Evolutionary conservation across 2,888 invertebrate species (phyloP).

Genomic region (Osmoderma eremita): DNA sequence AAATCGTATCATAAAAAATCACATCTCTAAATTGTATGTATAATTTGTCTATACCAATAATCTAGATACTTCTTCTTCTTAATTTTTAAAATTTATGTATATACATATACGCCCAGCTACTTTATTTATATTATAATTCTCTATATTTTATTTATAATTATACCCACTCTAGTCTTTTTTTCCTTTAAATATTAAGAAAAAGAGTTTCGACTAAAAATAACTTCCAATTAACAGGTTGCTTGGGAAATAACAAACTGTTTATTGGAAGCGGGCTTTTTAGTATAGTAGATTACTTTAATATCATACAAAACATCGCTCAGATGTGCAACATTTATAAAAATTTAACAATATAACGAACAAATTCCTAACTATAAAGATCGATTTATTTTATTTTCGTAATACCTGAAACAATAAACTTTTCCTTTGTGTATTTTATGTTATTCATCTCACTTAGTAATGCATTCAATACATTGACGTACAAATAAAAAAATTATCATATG

Average conservation of each 20-base stretch:
- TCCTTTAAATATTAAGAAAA: slow-evolving; percentile 16
- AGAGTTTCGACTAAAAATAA: not conserved
- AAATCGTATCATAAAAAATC: slow-evolving; percentile 28
- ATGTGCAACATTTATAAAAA: slow-evolving; percentile 61
- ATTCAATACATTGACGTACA: slow-evolving; percentile 39
- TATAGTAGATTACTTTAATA: slow-evolving; percentile 17
- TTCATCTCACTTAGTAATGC: slow-evolving; percentile 33
- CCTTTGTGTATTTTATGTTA: too few relatives aligned
- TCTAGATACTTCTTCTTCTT: slow-evolving; percentile 7
- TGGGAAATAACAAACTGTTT: slow-evolving; percentile 59
- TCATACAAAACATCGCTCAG: slow-evolving; percentile 57
- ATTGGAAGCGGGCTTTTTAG: slow-evolving; percentile 42
- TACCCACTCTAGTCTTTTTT: not conserved
- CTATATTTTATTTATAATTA: not conserved
- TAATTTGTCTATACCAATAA: slow-evolving; percentile 15
- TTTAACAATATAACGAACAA: slow-evolving; percentile 58
- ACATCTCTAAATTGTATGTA: slow-evolving; percentile 35
- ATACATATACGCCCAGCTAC: not conserved
- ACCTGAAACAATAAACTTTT: slow-evolving; percentile 7
- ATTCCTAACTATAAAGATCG: slow-evolving; percentile 49
- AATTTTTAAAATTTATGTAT: slow-evolving; percentile 10
- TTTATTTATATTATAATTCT: not conserved
- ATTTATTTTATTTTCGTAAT: not conserved
- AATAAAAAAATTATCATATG: slow-evolving; percentile 22
- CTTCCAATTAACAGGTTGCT: slow-evolving; percentile 54